phyloP scores from a whole-genome alignment of 92 coral and sea anemone species.

The Epizoanthus scotinus region DNA sequence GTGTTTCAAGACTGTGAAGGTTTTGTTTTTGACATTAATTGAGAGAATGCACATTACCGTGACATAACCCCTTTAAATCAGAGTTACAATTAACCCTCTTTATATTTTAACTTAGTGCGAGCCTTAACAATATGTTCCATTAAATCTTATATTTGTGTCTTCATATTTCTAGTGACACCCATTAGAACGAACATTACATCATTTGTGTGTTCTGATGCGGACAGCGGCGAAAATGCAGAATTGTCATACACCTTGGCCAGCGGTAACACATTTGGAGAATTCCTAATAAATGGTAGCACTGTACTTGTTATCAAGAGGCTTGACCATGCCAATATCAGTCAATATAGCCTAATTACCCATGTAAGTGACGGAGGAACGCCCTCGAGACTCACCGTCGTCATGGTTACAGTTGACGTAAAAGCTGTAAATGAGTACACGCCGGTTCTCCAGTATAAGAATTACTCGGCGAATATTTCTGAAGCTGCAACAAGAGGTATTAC shows the following conservation, averaged over 20 bases:
- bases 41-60: too few species aligned
- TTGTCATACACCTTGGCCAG: constrained; percentile 54
- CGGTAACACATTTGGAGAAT: constrained; percentile 62
- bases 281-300: constrained; percentile 50
- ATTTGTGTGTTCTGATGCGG: constrained; percentile 54
- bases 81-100: too few species aligned
- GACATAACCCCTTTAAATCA: too few species aligned
- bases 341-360: constrained; percentile 56
- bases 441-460: constrained; percentile 49
- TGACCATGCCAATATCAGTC: constrained; percentile 55
- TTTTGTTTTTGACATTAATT: too few species aligned
- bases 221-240: constrained; percentile 62
- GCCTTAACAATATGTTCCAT: too few species aligned
- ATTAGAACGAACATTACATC: constrained; percentile 45
- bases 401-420: constrained; percentile 55
- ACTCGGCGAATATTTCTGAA: constrained; percentile 60
- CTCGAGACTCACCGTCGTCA: constrained; percentile 57
- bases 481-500: constrained; percentile 58
- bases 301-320: constrained; percentile 41
- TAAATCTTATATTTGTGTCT: too few species aligned
- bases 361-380: constrained; percentile 60
- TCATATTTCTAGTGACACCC: constrained; percentile 34
- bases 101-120: too few species aligned
- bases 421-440: constrained; percentile 61
- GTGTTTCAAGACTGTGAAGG: too few species aligned